Percentiles rank a stretch among this genome's conserved stretches.
These are phyloP conservation scores for Clavelina lepadiformis DNA, from an alignment of 23 tunicate genomes.

Conservation along the genomic window DNA sequence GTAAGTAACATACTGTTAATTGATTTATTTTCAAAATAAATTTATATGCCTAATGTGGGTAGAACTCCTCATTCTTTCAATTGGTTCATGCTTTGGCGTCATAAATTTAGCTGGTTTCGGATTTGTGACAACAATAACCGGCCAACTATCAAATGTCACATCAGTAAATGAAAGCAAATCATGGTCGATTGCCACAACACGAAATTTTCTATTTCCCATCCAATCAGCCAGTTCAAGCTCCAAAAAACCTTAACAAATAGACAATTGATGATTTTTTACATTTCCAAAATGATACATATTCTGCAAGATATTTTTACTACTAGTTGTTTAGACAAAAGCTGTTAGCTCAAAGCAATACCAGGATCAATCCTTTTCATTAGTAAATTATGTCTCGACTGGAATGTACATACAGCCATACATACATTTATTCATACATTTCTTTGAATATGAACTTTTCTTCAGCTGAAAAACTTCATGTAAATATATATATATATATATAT, in stretches of 20 bases:
- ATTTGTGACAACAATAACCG: slow-evolving; percentile 68
- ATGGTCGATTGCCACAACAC: slow-evolving; percentile 86
- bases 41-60: slow-evolving; percentile 94
- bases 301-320: too few relatives aligned
- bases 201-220: slow-evolving; percentile 57
- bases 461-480: too few relatives aligned
- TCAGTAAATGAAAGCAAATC: slow-evolving; percentile 77
- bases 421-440: too few relatives aligned
- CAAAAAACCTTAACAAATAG: slow-evolving; percentile 56
- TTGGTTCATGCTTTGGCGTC: slow-evolving; percentile 80
- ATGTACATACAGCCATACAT: too few relatives aligned
- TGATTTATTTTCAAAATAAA: not conserved
- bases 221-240: slow-evolving; percentile 89
- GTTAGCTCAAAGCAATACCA: too few relatives aligned
- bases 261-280: too few relatives aligned
- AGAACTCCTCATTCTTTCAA: slow-evolving; percentile 53
- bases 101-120: slow-evolving; percentile 57
- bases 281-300: too few relatives aligned
- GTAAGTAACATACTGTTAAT: not conserved
- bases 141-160: slow-evolving; percentile 46
- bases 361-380: too few relatives aligned
- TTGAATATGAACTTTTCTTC: too few relatives aligned
- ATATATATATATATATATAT: too few relatives aligned
- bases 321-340: too few relatives aligned
- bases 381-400: too few relatives aligned